Conservation (phyloP, 2,888 invertebrate species). For the Mamestra brassicae region DNA sequence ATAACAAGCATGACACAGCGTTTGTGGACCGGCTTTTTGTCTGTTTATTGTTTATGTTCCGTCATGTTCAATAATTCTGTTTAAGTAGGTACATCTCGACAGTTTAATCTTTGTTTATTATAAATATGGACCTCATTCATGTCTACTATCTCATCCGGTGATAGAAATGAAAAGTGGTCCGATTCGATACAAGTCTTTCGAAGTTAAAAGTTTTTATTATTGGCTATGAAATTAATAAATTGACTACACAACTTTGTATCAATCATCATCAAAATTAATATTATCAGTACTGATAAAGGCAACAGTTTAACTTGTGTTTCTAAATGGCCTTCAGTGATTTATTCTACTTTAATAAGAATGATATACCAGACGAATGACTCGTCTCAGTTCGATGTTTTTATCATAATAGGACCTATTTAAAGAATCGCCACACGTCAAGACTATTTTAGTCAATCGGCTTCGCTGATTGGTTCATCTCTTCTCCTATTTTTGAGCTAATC, state of each 20-base stretch:
- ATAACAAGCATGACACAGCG: slow-evolving; percentile 35
- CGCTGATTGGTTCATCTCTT: too few relatives aligned
- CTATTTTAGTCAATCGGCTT: background rate
- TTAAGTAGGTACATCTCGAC: background rate
- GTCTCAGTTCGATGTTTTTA: background rate
- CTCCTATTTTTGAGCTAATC: too few relatives aligned
- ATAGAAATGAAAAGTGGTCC: slow-evolving; percentile 1
- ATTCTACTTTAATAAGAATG: background rate
- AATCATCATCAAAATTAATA: too few relatives aligned
- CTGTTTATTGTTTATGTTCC: background rate
- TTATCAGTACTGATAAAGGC: background rate
- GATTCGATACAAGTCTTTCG: too few relatives aligned
- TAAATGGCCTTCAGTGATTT: slow-evolving; percentile 6
- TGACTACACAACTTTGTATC: background rate
- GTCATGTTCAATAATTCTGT: background rate
- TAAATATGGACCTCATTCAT: background rate
- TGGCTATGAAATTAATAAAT: background rate
- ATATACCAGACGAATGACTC: background rate
- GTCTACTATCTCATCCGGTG: slow-evolving; percentile 23
- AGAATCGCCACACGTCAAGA: background rate
- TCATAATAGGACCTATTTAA: background rate
- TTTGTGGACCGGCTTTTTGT: slow-evolving; percentile 35
- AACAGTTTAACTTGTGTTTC: too few relatives aligned
- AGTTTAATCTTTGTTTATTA: slow-evolving; percentile 3
- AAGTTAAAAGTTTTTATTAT: background rate